Evolutionary conservation across 2,113 vertebrate genomes (phyloP), one percentile per base, ranked within the genome.

Genomic region (Hypocryptadius cinnamomeus): DNA sequence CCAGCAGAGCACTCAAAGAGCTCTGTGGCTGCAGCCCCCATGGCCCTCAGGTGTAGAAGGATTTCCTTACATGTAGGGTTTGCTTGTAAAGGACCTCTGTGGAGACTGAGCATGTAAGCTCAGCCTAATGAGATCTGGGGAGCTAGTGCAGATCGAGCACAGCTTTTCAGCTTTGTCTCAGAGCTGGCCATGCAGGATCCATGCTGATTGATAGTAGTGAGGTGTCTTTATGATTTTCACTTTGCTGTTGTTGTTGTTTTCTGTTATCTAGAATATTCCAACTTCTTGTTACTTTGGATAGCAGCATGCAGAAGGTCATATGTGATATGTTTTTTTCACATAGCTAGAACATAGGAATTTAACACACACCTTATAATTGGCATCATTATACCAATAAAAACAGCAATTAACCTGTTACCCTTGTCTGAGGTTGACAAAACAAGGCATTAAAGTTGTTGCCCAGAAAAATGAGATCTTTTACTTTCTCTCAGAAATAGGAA

Each of bases 371-470:
- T 94, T 89, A 22, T 68, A 83, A 72, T 39, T 93, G 91, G 24
- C 68, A 72, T 93, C 9, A 6, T 84, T 74, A 77, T 63, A 86
- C 39, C 64, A 92, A 66, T 92, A 92, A 94, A 96, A 89, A 6
- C 45, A 94, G 61, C 79, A 93, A 91, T 94, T 95, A 95, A 92
- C 88, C 88, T 93, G 59, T 74, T 94, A 85, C 37, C 76, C 89
- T 92, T 95, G 54, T 73, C 69, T 80, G 61, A 91, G 23, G 31
- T 79, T 86, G 71, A 79, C 68, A 92, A 94, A 96, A 77, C 23
- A 83, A 73, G 86, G 68, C 84, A 85, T 92, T 73, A 60, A 63
- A 61, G 24, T 31, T 63, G 42, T 56, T 93, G 53, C n/a, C 61
- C 65, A 37, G 44, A 9, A 71, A 79, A 73, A 65, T 45, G 39